Conservation (phyloP, 2,797 vertebrate genomes). For the Sebastes matsubarae region DNA sequence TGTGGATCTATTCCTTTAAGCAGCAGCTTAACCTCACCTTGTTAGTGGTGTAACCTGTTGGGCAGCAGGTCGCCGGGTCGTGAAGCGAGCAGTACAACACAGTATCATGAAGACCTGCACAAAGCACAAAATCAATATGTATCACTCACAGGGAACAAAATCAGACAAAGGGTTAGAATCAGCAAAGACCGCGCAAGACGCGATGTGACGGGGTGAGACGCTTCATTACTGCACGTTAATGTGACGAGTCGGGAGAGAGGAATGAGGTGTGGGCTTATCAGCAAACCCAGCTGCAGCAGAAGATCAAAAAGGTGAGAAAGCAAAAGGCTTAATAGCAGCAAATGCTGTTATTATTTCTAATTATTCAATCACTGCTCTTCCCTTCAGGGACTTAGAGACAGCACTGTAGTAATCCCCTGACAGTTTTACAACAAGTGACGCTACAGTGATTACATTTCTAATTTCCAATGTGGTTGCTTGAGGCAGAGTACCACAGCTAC, state of each 20-base stretch:
- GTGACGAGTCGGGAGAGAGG: not conserved
- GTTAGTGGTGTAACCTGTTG: conserved; percentile 90
- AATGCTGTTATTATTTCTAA: conserved; percentile 47
- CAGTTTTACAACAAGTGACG: conserved; percentile 40
- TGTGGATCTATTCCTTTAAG: not conserved
- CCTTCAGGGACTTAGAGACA: conserved; percentile 42
- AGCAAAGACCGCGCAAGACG: not conserved
- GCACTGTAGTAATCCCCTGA: conserved; percentile 42
- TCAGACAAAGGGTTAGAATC: not conserved
- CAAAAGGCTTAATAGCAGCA: conserved; percentile 30
- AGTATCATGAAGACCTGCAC: conserved; percentile 88
- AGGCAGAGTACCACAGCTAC: conserved; percentile 18
- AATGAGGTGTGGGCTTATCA: conserved; percentile 48
- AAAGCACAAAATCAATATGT: not conserved
- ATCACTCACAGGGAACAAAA: conserved; percentile 6
- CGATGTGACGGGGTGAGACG: not conserved
- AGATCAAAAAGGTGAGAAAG: conserved; percentile 52
- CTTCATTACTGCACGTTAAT: conserved; percentile 38
- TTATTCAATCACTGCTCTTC: conserved; percentile 51
- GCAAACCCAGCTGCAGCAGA: conserved; percentile 46
- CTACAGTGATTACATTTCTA: conserved; percentile 64
- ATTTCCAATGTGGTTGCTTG: conserved; percentile 52
- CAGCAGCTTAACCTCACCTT: conserved; percentile 84
- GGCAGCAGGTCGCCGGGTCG: conserved; percentile 84
- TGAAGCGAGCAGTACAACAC: conserved; percentile 92